Evolutionary conservation across 2,113 vertebrate species (phyloP).

Genomic region (Rhea americana): DNA sequence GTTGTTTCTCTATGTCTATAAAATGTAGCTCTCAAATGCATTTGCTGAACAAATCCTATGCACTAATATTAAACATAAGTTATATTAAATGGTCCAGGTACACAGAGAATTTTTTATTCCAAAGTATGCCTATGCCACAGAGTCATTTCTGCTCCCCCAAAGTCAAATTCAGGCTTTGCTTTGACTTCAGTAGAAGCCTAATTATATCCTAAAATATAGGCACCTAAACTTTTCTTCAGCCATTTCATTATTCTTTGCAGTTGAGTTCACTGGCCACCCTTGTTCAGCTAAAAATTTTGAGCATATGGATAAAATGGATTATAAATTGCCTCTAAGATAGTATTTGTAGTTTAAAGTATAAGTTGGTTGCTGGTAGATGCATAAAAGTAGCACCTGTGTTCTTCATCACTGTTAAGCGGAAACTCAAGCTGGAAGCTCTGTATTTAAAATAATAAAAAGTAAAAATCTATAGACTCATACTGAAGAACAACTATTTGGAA

Average conservation of each 20-base stretch:
- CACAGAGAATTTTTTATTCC: background rate
- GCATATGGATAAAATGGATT: background rate
- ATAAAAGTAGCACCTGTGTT: slow-evolving; percentile 12
- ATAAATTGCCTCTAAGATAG: slow-evolving; percentile 9
- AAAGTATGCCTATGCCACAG: background rate
- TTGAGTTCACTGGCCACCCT: background rate
- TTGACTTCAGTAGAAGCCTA: background rate
- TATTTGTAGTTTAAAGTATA: slow-evolving; percentile 10
- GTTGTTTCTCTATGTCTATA: background rate
- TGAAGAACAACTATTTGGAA: slow-evolving; percentile 39
- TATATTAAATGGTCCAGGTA: background rate
- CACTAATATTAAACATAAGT: background rate
- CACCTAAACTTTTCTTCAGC: background rate
- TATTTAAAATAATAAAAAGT: slow-evolving; percentile 36
- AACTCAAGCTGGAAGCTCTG: slow-evolving; percentile 39
- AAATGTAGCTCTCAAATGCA: background rate
- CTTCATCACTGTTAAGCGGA: slow-evolving; percentile 47
- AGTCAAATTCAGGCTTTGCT: background rate
- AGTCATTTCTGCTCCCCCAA: background rate
- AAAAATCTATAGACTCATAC: background rate
- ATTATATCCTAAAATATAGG: background rate
- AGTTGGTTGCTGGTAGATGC: background rate
- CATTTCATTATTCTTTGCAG: background rate
- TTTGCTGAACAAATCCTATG: background rate
- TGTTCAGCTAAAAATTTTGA: background rate